These are phyloP conservation scores for Sorex maritimensis DNA, from an alignment of 2,797 vertebrate species.

Conservation along the genomic window DNA sequence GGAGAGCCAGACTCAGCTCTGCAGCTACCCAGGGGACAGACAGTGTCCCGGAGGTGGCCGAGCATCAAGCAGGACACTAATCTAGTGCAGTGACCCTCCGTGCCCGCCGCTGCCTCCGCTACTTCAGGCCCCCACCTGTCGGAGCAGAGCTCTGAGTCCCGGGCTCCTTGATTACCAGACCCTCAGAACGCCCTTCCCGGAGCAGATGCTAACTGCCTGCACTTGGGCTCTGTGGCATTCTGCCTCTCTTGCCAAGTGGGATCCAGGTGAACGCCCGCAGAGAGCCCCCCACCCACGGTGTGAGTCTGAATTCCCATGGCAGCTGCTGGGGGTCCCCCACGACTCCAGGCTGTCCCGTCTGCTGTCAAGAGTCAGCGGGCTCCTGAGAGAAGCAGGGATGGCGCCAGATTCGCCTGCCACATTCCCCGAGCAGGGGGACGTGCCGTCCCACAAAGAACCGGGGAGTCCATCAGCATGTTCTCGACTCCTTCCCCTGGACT, in stretches of 20 bases:
- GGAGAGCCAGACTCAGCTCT: too few species aligned
- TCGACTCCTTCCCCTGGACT: not conserved
- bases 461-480: not conserved
- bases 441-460: not conserved
- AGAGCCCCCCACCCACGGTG: not conserved
- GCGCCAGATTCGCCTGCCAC: accelerated
- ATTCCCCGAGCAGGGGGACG: not conserved
- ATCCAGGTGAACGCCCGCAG: accelerated
- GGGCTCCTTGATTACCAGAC: too few species aligned
- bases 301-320: not conserved
- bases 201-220: too few species aligned
- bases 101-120: too few species aligned
- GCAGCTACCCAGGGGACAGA: too few species aligned
- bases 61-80: too few species aligned
- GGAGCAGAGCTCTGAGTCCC: too few species aligned
- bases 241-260: not conserved
- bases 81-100: too few species aligned
- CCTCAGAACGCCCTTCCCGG: too few species aligned
- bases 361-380: not conserved
- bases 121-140: too few species aligned
- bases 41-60: too few species aligned
- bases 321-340: not conserved
- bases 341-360: not conserved
- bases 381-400: not conserved
- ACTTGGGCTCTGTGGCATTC: not conserved